Evolutionary conservation across 2,888 invertebrate genomes (phyloP).

Genomic region (Apamea crenata): DNA sequence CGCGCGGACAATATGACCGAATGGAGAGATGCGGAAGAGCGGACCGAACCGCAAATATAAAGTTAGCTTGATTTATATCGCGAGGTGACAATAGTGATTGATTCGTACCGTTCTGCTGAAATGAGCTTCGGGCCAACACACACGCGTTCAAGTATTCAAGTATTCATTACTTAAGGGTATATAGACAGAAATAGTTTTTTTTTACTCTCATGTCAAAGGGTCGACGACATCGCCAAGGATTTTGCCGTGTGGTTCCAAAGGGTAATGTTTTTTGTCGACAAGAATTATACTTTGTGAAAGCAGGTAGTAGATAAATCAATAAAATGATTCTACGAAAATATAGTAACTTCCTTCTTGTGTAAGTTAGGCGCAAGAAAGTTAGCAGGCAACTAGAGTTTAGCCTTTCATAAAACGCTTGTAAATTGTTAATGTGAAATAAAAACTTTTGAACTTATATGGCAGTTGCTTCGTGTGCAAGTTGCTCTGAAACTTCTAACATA

Average conservation of each 20-base stretch:
- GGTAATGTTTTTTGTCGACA: background rate
- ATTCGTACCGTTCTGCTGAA: slow-evolving; percentile 41
- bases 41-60: slow-evolving; percentile 60
- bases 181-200: slow-evolving; percentile 16
- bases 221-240: background rate
- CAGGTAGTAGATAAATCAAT: slow-evolving; percentile 4
- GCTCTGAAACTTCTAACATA: slow-evolving; percentile 36
- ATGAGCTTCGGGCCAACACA: slow-evolving; percentile 18
- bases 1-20: slow-evolving; percentile 57
- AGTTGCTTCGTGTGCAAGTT: slow-evolving; percentile 32
- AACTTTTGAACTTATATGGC: slow-evolving; percentile 41
- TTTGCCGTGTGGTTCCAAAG: slow-evolving; percentile 5
- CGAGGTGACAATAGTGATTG: slow-evolving; percentile 63
- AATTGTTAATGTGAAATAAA: slow-evolving; percentile 47
- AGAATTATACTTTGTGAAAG: background rate
- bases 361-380: slow-evolving; percentile 36
- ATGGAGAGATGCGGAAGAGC: slow-evolving; percentile 51
- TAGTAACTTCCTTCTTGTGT: background rate
- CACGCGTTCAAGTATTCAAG: slow-evolving; percentile 23
- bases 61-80: slow-evolving; percentile 66
- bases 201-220: slow-evolving; percentile 12
- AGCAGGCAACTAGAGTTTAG: slow-evolving; percentile 17
- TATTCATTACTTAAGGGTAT: slow-evolving; percentile 43
- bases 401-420: slow-evolving; percentile 45
- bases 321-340: slow-evolving; percentile 16